These are phyloP conservation scores for Chaetorhynchus papuensis DNA, from an alignment of 2,113 vertebrate genomes.

Conservation along the genomic window DNA sequence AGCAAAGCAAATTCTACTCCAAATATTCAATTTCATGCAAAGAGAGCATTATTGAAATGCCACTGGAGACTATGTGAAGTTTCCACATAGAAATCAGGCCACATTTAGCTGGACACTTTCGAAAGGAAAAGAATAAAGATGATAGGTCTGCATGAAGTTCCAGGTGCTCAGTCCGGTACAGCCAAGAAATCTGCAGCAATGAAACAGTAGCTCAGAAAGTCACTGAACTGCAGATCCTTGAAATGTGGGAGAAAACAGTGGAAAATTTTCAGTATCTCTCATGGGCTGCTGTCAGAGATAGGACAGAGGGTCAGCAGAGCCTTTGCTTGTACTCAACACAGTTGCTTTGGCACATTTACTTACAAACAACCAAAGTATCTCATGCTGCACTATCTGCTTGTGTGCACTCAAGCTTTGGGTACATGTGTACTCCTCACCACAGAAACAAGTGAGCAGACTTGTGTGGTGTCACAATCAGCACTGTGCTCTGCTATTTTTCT, in stretches of 20 bases:
- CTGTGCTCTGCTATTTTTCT: not conserved
- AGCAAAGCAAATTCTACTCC: not conserved
- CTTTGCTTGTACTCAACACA: not conserved
- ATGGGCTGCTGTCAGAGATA: not conserved
- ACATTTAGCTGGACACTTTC: not conserved
- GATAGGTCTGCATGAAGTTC: not conserved
- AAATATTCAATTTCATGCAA: not conserved
- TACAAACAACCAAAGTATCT: not conserved
- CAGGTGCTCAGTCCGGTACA: not conserved
- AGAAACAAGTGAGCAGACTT: not conserved
- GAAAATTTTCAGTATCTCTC: not conserved
- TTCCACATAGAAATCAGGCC: not conserved
- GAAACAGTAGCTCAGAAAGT: not conserved
- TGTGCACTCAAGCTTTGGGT: not conserved
- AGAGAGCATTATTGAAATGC: not conserved
- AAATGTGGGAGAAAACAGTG: not conserved
- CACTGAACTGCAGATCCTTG: not conserved
- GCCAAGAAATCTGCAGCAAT: not conserved
- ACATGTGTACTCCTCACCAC: not conserved
- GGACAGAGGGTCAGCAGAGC: not conserved
- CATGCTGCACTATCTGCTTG: not conserved
- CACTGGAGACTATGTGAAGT: not conserved
- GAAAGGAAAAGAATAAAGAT: not conserved
- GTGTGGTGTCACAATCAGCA: not conserved
- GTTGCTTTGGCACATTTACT: not conserved